phyloP scores from a whole-genome alignment of 1,140 invertebrate species.

The Atta texana region DNA sequence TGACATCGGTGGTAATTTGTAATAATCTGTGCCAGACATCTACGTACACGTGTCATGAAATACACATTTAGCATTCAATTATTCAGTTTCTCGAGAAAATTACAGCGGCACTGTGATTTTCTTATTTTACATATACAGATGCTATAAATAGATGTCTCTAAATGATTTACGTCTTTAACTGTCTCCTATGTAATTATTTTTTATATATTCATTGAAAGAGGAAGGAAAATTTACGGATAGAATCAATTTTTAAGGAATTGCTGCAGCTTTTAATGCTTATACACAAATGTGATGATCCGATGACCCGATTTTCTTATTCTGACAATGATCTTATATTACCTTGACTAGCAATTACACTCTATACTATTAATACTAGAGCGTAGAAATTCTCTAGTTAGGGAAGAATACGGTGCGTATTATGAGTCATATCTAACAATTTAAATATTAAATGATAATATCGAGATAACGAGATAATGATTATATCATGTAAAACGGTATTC shows the following conservation, averaged over 20 bases:
- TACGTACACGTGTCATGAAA: slow-evolving; percentile 61
- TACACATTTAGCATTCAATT: slow-evolving; percentile 20
- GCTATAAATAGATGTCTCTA: slow-evolving; percentile 11
- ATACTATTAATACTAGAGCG: background rate
- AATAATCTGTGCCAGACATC: slow-evolving; percentile 72
- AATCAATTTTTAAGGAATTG: slow-evolving; percentile 13
- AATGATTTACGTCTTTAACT: background rate
- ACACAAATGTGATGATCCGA: background rate
- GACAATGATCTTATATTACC: slow-evolving; percentile 59
- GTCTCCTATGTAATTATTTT: background rate
- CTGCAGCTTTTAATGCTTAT: background rate
- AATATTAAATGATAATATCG: background rate
- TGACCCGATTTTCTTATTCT: slow-evolving; percentile 45
- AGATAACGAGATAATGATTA: too few species aligned
- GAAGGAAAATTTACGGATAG: background rate
- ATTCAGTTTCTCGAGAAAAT: slow-evolving; percentile 23
- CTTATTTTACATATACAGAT: slow-evolving; percentile 27
- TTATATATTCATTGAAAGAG: background rate
- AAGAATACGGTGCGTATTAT: background rate
- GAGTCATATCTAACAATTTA: slow-evolving; percentile 5
- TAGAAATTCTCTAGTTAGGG: slow-evolving; percentile 15
- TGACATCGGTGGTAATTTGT: slow-evolving; percentile 78
- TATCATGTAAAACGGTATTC: too few species aligned
- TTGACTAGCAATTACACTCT: slow-evolving; percentile 36
- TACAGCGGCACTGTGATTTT: slow-evolving; percentile 55